Percentiles rank a stretch among this genome's conserved stretches.
Conservation (phyloP, 92 coral and sea anemone species). For the Diadumene lineata region DNA sequence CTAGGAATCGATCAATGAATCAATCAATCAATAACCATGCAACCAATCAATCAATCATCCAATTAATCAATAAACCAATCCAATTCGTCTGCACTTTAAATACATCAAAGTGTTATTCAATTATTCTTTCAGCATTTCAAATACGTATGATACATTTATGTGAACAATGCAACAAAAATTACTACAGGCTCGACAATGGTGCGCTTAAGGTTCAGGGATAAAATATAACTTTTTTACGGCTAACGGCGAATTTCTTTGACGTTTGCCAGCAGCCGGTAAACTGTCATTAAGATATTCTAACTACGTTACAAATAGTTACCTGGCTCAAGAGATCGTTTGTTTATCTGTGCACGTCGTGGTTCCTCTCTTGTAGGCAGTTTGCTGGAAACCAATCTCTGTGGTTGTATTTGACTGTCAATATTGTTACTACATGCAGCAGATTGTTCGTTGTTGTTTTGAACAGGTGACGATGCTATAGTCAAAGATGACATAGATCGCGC, state of each 20-base stretch:
- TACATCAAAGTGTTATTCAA: too few relatives aligned
- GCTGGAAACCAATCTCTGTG: neutral
- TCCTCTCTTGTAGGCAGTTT: neutral
- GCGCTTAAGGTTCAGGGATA: too few relatives aligned
- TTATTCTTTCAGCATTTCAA: too few relatives aligned
- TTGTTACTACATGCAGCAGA: neutral
- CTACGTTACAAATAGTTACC: neutral
- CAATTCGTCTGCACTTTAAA: neutral
- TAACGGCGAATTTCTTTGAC: neutral
- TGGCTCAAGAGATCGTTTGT: neutral
- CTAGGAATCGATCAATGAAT: conserved; percentile 19
- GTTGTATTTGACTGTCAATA: neutral
- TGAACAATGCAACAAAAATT: too few relatives aligned
- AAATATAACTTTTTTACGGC: too few relatives aligned
- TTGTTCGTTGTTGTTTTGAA: conserved; percentile 9
- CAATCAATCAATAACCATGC: neutral
- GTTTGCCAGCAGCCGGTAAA: too few relatives aligned
- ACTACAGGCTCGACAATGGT: too few relatives aligned
- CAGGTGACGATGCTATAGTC: conserved; percentile 39
- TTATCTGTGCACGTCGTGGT: neutral
- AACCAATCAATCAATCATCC: neutral
- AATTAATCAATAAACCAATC: neutral
- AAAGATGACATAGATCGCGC: conserved; percentile 68
- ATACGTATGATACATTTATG: too few relatives aligned
- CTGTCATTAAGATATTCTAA: too few relatives aligned